Evolutionary conservation across 2,113 vertebrate genomes (phyloP), one percentile per base, ranked within the genome.

Genomic region (Recurvirostra avosetta): DNA sequence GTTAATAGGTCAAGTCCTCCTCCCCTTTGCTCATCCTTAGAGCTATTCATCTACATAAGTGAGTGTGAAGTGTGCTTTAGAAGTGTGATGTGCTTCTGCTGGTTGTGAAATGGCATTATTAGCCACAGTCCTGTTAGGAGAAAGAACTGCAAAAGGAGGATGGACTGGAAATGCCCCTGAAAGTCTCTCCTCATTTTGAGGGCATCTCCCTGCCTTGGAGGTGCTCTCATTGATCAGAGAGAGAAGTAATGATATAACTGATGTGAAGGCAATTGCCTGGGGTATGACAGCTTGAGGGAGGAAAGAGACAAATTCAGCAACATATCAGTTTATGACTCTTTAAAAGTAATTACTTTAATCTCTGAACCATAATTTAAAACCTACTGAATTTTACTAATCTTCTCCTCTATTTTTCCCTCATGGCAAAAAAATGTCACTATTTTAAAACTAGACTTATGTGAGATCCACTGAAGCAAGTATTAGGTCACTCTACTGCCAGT

Each of bases 281-380:
- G n/a, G 65, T 96, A 56, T 86, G 63, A 80, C 63, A 94, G 85
- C 82, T 93, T 66, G 43, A 90, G 86, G 88, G 68, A 93, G 30
- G 56, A 88, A 94, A 86, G 72, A 96, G 68, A 90, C 52, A 86
- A 90, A 96, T 71, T 90, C 86, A 90, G 75, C 53, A 96, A 66
- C 55, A 12, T 47, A 77, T 52, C 75, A 71, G 67, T 94, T 96
- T 94, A 86, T 80, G 63, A 90, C 58, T 84, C 74, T 94, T 95
- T 71, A 94, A 83, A 92, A 93, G 38, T 63, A 93, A 88, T 95
- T 83, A 82, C 63, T 91, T 92, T 86, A 92, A 92, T 96, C 47
- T 92, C 47, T 80, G 65, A 92, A 80, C 52, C 23, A 56, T 77
- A 94, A 94, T 94, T 94, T 88, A 74, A 92, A 94, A 66, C 13